These are phyloP conservation scores for Hybognathus amarus DNA, from an alignment of 2,797 vertebrate species.

Conservation along the genomic window DNA sequence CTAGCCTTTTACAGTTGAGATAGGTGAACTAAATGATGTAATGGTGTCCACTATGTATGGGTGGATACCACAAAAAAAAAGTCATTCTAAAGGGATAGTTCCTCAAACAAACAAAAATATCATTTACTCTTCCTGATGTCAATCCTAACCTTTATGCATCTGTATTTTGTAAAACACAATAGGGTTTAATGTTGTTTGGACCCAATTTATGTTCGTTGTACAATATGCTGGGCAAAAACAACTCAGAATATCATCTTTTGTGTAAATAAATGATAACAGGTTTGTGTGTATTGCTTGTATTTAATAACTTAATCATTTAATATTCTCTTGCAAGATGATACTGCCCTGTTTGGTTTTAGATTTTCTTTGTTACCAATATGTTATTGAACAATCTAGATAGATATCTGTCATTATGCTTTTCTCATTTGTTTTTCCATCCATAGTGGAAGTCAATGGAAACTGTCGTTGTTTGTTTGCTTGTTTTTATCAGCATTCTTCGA, in stretches of 20 bases:
- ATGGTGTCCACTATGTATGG: neutral
- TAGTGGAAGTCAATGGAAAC: neutral
- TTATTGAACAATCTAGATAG: no score
- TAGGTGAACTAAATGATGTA: neutral
- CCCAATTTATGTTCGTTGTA: neutral
- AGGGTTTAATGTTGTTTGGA: neutral
- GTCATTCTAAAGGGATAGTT: neutral
- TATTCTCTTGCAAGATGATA: neutral
- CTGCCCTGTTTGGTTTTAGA: neutral
- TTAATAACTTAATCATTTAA: neutral
- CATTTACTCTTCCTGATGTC: neutral
- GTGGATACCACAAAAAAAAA: neutral
- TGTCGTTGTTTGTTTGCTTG: neutral
- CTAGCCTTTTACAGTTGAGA: neutral
- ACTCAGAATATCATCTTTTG: neutral
- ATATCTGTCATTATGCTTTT: neutral
- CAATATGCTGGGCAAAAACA: neutral
- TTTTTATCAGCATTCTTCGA: neutral
- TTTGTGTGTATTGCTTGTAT: neutral
- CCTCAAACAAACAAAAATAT: neutral
- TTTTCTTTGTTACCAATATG: neutral
- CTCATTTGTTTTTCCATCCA: no score
- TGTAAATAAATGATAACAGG: neutral
- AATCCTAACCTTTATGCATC: neutral
- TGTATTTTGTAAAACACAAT: neutral